Evolutionary conservation across 2,797 vertebrate species (phyloP), one percentile per base, ranked within the genome.

Genomic region (Sciurus vulgaris): DNA sequence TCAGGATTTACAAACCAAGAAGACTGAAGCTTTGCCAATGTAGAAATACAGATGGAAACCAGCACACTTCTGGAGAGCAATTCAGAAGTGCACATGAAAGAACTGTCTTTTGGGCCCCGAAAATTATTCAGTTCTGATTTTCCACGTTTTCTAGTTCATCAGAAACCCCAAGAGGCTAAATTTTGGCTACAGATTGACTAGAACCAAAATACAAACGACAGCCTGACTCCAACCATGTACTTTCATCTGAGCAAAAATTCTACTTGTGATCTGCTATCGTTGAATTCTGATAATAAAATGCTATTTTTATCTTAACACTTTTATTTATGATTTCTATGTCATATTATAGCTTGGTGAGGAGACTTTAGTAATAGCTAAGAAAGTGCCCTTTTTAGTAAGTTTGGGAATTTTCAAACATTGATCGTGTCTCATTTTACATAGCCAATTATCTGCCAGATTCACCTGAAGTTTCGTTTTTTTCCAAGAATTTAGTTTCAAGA

Each of bases 401-500:
- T 86, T 92, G 5, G 26, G 82, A 38, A 81, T 94, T 94, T 95
- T 93, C 77, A 91, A 89, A 92, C 15, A 54, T 13, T 73, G 41
- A 56, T 84, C 30, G 26, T 1, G 91, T 96, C 63, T 95, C 79
- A 17, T 79, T 78, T 63, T 28, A 6, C 20, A 74, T 41, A 9
- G 0, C 20, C 89, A 96, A 76, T 76, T 81, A 85, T n/a, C 78
- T 69, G 44, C 51, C 89, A 86, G 88, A 67, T 59, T 96, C 28
- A 51, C 87, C 82, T 89, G 76, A 91, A 81, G 93, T 94, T 93
- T 89, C 69, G 41, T 72, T 72, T 95, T 95, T 87, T 90, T 83
- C 3, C 70, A 86, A 74, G 20, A 96, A 88, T 87, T 93, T 78
- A 7, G 82, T 77, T 97, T 94, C 18, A 96, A 98, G 90, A 85